These are phyloP conservation scores for Anoplophora glabripennis DNA, from an alignment of 1,140 invertebrate genomes.

Conservation along the genomic window DNA sequence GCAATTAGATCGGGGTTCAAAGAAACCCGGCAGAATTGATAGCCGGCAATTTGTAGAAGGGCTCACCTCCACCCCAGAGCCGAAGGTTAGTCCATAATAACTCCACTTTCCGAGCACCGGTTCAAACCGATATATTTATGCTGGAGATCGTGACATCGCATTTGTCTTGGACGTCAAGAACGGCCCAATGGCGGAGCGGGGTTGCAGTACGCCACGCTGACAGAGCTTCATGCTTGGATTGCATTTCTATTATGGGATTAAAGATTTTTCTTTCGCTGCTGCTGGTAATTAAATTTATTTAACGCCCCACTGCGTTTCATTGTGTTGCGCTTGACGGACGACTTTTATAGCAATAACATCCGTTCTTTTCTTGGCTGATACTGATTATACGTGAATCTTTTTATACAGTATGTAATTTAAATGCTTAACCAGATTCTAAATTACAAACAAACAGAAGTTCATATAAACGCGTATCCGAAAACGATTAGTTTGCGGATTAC, in stretches of 20 bases:
- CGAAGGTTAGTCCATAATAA: slow-evolving; percentile 6
- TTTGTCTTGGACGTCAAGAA: slow-evolving; percentile 10
- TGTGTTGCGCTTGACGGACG: no score
- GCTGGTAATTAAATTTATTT: no score
- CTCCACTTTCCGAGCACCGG: background rate
- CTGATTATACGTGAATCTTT: no score
- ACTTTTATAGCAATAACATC: no score
- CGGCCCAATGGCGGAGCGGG: slow-evolving; percentile 7
- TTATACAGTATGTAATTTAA: no score
- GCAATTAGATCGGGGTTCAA: slow-evolving; percentile 5
- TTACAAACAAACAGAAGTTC: no score
- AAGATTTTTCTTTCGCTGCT: no score
- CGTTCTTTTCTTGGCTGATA: no score
- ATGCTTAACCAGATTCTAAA: no score
- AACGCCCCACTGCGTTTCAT: no score
- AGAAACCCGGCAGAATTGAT: slow-evolving; percentile 11
- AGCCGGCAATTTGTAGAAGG: background rate
- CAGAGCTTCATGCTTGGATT: slow-evolving; percentile 10
- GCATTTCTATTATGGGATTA: slow-evolving; percentile 12
- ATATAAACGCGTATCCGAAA: no score
- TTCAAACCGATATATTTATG: slow-evolving; percentile 15
- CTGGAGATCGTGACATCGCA: slow-evolving; percentile 15
- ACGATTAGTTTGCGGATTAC: no score
- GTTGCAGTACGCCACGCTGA: background rate
- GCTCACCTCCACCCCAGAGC: slow-evolving; percentile 11